Evolutionary conservation across 2,113 vertebrate species (phyloP).

Genomic region (Sinocyclocheilus anophthalmus): DNA sequence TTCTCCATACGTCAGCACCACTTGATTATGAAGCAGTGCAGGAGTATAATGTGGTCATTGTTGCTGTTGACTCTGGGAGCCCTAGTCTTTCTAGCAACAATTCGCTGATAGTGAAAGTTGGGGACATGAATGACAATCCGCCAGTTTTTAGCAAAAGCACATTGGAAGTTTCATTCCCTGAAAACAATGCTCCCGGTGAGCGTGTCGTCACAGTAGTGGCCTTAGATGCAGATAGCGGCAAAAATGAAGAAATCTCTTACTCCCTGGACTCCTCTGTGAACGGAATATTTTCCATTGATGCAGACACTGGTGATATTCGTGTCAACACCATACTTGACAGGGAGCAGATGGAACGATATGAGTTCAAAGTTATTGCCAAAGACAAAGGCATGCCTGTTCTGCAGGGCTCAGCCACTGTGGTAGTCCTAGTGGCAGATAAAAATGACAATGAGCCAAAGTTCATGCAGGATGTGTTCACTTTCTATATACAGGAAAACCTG

Average conservation of each 20-base stretch:
- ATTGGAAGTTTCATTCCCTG: constrained; percentile 89
- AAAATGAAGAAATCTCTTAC: constrained; percentile 92
- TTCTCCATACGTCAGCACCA: constrained; percentile 92
- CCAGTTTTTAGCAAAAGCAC: constrained; percentile 86
- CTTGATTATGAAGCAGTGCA: constrained; percentile 92
- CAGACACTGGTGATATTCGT: constrained; percentile 88
- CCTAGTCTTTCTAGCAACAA: constrained; percentile 97
- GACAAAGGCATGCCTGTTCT: constrained; percentile 91
- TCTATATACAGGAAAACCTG: constrained; percentile 96
- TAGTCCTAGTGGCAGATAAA: constrained; percentile 90
- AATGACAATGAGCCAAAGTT: constrained; percentile 98
- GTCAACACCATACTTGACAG: constrained; percentile 91
- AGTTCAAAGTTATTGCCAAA: constrained; percentile 93
- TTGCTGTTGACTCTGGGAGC: constrained; percentile 95
- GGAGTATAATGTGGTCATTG: constrained; percentile 95
- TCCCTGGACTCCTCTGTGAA: constrained; percentile 84
- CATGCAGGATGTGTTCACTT: constrained; percentile 98
- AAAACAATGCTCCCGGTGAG: constrained; percentile 92
- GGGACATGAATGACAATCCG: constrained; percentile 95
- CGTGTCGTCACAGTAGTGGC: constrained; percentile 88
- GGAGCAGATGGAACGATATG: constrained; percentile 89
- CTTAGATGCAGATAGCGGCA: constrained; percentile 91
- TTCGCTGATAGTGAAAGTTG: constrained; percentile 90
- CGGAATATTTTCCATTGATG: constrained; percentile 90
- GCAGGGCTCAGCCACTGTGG: constrained; percentile 90